These are phyloP conservation scores for Heliconius hortense DNA, from an alignment of 2,888 invertebrate species.

Conservation along the genomic window DNA sequence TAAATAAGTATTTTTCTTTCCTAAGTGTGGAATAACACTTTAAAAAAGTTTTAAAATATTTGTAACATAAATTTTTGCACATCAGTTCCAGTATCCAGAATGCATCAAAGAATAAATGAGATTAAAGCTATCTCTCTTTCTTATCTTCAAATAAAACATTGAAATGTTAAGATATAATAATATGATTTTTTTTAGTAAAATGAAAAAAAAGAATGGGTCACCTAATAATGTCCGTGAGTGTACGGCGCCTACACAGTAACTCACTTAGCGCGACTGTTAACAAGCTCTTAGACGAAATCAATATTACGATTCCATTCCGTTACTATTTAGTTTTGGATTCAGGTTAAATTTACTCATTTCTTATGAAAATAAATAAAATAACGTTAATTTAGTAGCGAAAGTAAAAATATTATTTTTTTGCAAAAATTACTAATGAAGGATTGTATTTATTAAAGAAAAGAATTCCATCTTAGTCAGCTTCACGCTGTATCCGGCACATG, in stretches of 20 bases:
- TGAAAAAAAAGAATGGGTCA: neutral
- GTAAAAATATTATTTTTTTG: neutral
- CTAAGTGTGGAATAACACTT: too few species aligned
- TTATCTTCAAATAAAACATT: too few species aligned
- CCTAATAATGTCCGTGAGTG: slow-evolving; percentile 25
- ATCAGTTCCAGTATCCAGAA: neutral
- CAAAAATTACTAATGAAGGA: neutral
- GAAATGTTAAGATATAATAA: neutral
- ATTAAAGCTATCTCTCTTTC: too few species aligned
- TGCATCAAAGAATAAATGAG: neutral
- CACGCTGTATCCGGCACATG: too few species aligned
- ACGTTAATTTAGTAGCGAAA: neutral
- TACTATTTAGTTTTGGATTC: slow-evolving; percentile 25
- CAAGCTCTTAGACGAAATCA: slow-evolving; percentile 42
- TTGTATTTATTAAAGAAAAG: too few species aligned
- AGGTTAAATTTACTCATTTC: slow-evolving; percentile 16
- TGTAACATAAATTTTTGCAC: neutral
- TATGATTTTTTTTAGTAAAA: neutral
- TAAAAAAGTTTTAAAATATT: too few species aligned
- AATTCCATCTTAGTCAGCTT: too few species aligned
- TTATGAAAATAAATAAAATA: slow-evolving; percentile 16
- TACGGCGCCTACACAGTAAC: slow-evolving; percentile 46
- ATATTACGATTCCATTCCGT: slow-evolving; percentile 32
- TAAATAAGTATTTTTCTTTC: too few species aligned
- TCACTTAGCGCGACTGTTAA: slow-evolving; percentile 51